Conservation (phyloP, 2,797 vertebrate genomes). For the Linurgus olivaceus region DNA sequence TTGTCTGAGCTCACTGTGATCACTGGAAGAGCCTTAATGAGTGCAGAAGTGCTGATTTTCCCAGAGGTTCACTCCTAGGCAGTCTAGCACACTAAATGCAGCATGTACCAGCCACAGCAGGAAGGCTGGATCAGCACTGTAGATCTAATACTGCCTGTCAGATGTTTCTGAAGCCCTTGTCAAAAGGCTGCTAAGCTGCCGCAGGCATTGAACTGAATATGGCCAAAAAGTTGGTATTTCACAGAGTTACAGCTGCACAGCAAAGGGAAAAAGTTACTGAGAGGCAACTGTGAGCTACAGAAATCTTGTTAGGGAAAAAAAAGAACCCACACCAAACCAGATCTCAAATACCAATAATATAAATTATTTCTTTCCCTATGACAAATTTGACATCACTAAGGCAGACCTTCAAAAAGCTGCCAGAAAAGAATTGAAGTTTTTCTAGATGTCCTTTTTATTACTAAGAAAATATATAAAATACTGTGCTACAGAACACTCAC, state of each 20-base stretch:
- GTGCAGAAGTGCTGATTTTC: not conserved
- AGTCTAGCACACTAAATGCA: not conserved
- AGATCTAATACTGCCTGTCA: not conserved
- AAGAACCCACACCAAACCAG: not conserved
- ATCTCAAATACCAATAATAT: not conserved
- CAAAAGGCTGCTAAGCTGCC: not conserved
- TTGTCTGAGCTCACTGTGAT: not conserved
- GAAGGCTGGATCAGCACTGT: not conserved
- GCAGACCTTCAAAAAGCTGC: not conserved
- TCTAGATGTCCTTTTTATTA: not conserved
- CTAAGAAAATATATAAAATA: not conserved
- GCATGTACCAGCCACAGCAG: not conserved
- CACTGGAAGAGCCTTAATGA: not conserved
- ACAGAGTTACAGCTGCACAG: not conserved
- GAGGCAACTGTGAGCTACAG: not conserved
- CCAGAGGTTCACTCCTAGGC: not conserved
- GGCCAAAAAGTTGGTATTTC: not conserved
- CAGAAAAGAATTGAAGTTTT: not conserved
- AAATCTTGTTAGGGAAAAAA: not conserved
- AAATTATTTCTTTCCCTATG: not conserved
- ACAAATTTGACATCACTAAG: not conserved
- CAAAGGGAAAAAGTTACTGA: not conserved
- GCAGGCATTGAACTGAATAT: fast-evolving
- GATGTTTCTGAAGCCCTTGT: not conserved
- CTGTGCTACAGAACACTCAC: constrained; percentile 43